Base-by-base conservation (phyloP, 2,113 vertebrate species). In the Calcarius ornatus region DNA sequence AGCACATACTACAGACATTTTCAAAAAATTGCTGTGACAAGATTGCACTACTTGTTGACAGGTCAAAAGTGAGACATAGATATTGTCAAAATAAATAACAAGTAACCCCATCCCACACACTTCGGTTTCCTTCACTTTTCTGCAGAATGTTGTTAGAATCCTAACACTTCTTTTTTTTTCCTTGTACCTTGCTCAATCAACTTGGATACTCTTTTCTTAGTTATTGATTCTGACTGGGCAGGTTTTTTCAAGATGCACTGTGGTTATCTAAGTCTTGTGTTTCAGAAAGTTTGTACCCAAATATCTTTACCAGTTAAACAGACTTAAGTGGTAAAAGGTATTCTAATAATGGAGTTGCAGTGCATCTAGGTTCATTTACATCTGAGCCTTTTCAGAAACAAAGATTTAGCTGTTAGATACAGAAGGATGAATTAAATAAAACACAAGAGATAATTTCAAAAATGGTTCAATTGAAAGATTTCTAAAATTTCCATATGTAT, bases 381-480 rank as follows among this genome's bases (percentile, higher is more conserved):
- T 45, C 19, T 56, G 28, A 66, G 13, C 3, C 20, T 76, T 65
- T 71, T 33, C 24, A 61, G 13, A 51, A 65, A 19, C 35, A 28
- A 40, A 37, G 30, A 60, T 22, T 24, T 37, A 59, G 23, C 23
- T 69, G 21, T 53, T 68, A 53, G 3, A 45, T 2, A 8, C 4
- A 2, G 47, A 86, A 77, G 30, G 23, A 57, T 47, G 3, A 68
- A 56, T 37, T 22, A 61, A 81, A 37, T 61, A 10, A 28, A 57
- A 72, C 1, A 4, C 5, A 68, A 72, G 15, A 63, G 7, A 50
- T 66, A 0, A 72, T 63, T 42, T 24, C 0, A 3, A 47, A 72
- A 72, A 21, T 43, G 15, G 9, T 73, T 72, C 5, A 63, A 5
- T 3, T 27, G 11, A 81, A 66, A 61, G 6, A 53, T 47, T 63